phyloP scores from a whole-genome alignment of 2,797 vertebrate species.

The Erithacus rubecula region DNA sequence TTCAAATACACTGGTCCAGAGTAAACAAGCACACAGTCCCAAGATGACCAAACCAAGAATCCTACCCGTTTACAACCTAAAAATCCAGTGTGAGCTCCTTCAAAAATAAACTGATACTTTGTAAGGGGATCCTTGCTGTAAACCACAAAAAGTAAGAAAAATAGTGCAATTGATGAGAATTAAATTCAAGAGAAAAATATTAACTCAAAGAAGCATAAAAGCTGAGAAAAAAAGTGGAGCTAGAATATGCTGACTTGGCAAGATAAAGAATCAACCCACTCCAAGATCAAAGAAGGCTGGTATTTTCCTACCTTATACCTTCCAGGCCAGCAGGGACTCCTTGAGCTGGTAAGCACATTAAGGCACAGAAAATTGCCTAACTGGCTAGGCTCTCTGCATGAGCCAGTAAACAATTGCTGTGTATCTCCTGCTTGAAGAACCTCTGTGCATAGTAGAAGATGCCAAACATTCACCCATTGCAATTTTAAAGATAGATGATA shows the following conservation, averaged over 20 bases:
- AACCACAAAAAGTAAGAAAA: neutral
- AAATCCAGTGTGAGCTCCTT: neutral
- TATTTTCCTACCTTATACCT: neutral
- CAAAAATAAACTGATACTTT: neutral
- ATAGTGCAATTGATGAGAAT: neutral
- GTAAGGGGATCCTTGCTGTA: neutral
- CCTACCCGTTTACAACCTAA: neutral
- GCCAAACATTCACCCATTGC: fast-evolving
- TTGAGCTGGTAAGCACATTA: neutral
- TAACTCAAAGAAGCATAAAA: neutral
- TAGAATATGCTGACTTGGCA: neutral
- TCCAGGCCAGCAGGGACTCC: neutral
- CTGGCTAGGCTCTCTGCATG: neutral
- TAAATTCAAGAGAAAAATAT: neutral
- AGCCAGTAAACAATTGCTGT: neutral
- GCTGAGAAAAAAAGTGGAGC: neutral
- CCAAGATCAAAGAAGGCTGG: neutral
- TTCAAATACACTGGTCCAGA: neutral
- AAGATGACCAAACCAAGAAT: neutral
- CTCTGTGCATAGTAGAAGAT: neutral
- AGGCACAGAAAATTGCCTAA: neutral
- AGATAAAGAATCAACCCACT: neutral
- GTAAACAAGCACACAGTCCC: neutral
- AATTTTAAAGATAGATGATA: neutral
- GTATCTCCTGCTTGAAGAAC: neutral